Base-by-base conservation (phyloP, 2,888 invertebrate species). In the Marasmarcha lunaedactyla region DNA sequence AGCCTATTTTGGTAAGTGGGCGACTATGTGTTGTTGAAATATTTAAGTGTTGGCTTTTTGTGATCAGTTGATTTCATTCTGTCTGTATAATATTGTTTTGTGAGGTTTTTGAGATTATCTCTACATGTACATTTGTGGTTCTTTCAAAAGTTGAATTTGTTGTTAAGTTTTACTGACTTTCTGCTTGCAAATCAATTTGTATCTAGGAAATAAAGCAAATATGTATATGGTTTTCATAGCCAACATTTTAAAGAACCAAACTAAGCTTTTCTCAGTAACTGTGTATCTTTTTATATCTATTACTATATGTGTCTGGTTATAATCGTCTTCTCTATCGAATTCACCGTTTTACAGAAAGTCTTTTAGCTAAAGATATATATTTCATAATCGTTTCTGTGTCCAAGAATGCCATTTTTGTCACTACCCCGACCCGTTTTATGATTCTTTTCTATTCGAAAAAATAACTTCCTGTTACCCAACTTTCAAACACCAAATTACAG, bases 1-100 rank as follows among this genome's bases (percentile, higher is more conserved):
- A 20, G 20, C 20, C 20, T 72, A 49, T 63, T 43, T 73, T 71
- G 78, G 76, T 78, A 74, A 77, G 74, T 78, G 63, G 71, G 70
- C 68, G 53, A 20, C 55, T 52, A 55, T 71, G 59, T 71, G 63
- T 63, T 74, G 67, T 71, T 61, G 43, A 58, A 30, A 30, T 11
- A 30, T 9, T 30, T 62, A 46, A 20, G 50, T 73, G 73, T 73
- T 68, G 61, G 81, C 79, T 79, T 79, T 78, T 48, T 70, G 59
- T 74, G 73, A 77, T 61, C 59, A 67, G 54, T 53, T 65, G 57
- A 68, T 62, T 61, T 68, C 57, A 58, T 61, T 66, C 57, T 64
- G 47, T 58, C 51, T 70, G 55, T 69, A 59, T 58, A 50, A 54
- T 45, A 55, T 49, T 54, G 50, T 59, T 55, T 62, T 52, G 56